These are phyloP conservation scores for Nesospiza acunhae DNA, from an alignment of 2,113 vertebrate genomes.

Conservation along the genomic window DNA sequence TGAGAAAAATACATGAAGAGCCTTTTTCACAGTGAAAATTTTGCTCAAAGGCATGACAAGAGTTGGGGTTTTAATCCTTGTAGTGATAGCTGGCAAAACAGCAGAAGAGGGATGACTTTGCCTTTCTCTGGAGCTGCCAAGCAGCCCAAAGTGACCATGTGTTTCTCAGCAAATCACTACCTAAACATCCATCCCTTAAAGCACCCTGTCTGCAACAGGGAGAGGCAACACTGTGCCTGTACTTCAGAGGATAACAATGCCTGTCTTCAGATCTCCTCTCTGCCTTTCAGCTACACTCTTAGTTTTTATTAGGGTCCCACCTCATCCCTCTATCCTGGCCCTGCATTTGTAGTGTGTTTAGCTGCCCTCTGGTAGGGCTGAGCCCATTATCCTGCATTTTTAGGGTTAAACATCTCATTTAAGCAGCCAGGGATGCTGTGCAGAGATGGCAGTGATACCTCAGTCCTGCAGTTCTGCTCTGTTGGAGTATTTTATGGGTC, in stretches of 20 bases:
- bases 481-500: background rate
- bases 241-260: background rate
- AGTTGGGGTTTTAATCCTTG: background rate
- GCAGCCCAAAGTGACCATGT: background rate
- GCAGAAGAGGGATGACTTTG: background rate
- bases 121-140: background rate
- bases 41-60: background rate
- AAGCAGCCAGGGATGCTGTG: background rate
- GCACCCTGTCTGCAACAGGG: background rate
- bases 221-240: background rate
- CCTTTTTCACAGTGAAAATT: background rate
- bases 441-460: background rate
- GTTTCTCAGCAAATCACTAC: background rate
- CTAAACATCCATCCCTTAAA: background rate
- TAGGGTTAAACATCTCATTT: background rate
- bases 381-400: background rate
- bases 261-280: background rate
- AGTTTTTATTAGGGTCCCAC: background rate
- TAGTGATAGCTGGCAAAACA: background rate
- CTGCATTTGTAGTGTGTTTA: background rate
- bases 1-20: conserved; percentile 22
- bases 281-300: background rate
- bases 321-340: background rate
- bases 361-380: background rate
- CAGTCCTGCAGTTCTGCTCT: background rate